Evolutionary conservation across 2,113 vertebrate species (phyloP).

Genomic region (Campylomormyrus tamandua): DNA sequence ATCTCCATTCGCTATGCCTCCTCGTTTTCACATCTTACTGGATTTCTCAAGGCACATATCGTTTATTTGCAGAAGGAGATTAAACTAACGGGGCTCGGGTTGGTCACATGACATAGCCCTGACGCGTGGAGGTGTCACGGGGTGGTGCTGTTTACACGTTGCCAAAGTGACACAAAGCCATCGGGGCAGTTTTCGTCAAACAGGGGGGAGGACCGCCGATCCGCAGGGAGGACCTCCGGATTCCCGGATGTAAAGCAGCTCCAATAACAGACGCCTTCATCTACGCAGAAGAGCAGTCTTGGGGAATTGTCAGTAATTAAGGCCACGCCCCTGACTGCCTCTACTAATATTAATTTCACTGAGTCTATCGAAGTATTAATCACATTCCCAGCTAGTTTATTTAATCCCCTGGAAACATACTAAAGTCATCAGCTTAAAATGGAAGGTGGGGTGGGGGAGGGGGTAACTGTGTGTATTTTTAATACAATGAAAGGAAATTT

Average conservation of each 20-base stretch:
- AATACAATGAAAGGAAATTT: constrained; percentile 12
- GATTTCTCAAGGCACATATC: neutral
- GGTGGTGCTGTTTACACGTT: neutral
- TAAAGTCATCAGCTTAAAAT: constrained; percentile 5
- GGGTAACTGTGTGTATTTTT: neutral
- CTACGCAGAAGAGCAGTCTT: neutral
- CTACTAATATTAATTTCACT: neutral
- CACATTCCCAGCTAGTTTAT: neutral
- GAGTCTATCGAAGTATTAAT: neutral
- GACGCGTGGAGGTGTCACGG: neutral
- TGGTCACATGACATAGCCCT: neutral
- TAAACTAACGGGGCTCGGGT: neutral
- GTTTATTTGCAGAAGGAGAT: neutral
- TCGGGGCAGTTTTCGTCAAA: neutral
- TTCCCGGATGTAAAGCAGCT: neutral
- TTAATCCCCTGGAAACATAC: neutral
- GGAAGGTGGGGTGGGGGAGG: neutral
- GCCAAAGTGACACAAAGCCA: neutral
- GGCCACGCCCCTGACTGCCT: neutral
- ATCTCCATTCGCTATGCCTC: neutral
- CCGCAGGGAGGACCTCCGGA: neutral
- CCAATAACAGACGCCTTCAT: neutral
- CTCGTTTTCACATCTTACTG: neutral
- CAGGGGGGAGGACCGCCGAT: neutral
- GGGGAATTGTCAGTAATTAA: neutral